Conservation (phyloP, 2,797 vertebrate genomes). For the Gallinago nigripennis region DNA sequence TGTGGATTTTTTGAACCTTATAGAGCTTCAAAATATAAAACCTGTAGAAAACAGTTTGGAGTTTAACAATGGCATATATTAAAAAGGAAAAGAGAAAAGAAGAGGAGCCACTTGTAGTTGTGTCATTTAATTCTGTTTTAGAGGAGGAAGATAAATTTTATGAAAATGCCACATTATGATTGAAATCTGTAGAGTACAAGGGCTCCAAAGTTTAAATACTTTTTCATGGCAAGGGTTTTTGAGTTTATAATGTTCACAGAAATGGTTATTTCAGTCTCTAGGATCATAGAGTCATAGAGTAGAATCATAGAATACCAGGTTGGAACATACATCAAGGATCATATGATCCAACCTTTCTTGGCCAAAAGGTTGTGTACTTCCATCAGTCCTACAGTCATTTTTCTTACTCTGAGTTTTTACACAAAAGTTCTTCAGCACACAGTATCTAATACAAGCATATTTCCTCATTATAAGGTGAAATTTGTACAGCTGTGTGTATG, state of each 20-base stretch:
- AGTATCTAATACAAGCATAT: accelerated
- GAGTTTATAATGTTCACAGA: neutral
- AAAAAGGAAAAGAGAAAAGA: neutral
- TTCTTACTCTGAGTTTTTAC: neutral
- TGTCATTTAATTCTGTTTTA: neutral
- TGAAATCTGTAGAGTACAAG: neutral
- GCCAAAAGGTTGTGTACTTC: neutral
- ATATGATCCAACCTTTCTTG: neutral
- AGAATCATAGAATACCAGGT: neutral
- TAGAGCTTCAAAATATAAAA: neutral
- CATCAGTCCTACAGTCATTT: neutral
- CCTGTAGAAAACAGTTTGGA: neutral
- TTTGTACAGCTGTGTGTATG: neutral
- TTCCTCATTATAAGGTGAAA: neutral
- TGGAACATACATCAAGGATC: neutral
- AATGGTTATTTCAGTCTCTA: neutral
- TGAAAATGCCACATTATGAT: neutral
- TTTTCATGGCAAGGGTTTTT: neutral
- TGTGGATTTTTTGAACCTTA: neutral
- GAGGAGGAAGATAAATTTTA: neutral
- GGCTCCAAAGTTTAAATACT: neutral
- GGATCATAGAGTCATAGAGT: neutral
- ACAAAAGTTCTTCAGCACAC: neutral
- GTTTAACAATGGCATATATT: neutral
- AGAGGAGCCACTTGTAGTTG: neutral